phyloP scores from a whole-genome alignment of 2,888 invertebrate genomes.

The Eretmocerus hayati region DNA sequence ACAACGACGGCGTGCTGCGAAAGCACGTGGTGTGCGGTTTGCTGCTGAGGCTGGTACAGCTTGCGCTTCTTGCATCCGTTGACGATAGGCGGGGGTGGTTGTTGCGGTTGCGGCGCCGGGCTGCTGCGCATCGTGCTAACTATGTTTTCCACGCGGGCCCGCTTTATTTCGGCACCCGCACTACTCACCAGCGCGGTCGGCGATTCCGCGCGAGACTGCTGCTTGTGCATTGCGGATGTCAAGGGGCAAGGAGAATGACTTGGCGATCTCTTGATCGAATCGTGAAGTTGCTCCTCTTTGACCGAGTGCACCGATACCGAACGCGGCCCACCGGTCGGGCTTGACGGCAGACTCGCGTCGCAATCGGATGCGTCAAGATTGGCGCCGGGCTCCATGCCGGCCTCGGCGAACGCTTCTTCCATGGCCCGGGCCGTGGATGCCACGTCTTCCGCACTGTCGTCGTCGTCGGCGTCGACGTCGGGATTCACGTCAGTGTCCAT shows the following conservation, averaged over 20 bases:
- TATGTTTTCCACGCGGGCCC: slow-evolving; percentile 91
- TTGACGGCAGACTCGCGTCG: slow-evolving; percentile 42
- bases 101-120: slow-evolving; percentile 62
- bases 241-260: slow-evolving; percentile 42
- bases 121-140: slow-evolving; percentile 89
- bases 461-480: slow-evolving; percentile 44
- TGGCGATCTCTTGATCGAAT: slow-evolving; percentile 39
- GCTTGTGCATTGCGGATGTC: slow-evolving; percentile 37
- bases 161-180: slow-evolving; percentile 74
- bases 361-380: slow-evolving; percentile 45
- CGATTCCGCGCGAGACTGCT: slow-evolving; percentile 32
- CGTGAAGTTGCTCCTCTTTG: slow-evolving; percentile 41
- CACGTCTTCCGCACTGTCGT: slow-evolving; percentile 46
- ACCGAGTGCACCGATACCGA: slow-evolving; percentile 44
- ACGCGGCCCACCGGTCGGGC: slow-evolving; percentile 40
- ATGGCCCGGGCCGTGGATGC: slow-evolving; percentile 48
- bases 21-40: slow-evolving; percentile 60
- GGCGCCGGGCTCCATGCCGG: slow-evolving; percentile 50
- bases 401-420: slow-evolving; percentile 61
- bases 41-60: slow-evolving; percentile 91
- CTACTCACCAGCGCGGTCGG: background rate
- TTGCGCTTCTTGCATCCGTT: slow-evolving; percentile 95
- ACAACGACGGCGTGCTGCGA: slow-evolving; percentile 28
- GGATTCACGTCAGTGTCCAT: slow-evolving; percentile 43
- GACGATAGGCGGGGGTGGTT: slow-evolving; percentile 46